Evolutionary conservation across 1,140 invertebrate species (phyloP).

Genomic region (Trissolcus basalis): DNA sequence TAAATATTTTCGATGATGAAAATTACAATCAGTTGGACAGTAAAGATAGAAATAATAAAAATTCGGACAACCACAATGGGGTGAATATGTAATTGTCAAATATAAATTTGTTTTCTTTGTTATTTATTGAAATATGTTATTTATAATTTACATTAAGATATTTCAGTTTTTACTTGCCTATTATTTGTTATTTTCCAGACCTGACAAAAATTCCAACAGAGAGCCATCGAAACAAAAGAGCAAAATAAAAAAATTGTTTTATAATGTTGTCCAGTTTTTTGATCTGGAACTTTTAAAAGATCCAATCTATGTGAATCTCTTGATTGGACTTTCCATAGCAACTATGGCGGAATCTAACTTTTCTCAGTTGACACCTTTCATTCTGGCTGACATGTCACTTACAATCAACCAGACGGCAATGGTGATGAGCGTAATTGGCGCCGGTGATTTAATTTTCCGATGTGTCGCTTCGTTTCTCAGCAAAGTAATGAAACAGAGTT

Average conservation of each 20-base stretch:
- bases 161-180: constrained; percentile 1
- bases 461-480: constrained; percentile 80
- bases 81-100: constrained; percentile 38
- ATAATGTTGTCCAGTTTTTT: constrained; percentile 71
- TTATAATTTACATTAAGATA: not conserved
- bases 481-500: constrained; percentile 80
- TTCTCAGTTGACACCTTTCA: constrained; percentile 80
- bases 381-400: constrained; percentile 79
- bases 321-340: constrained; percentile 81
- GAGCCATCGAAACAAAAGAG: not conserved
- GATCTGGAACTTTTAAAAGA: constrained; percentile 78
- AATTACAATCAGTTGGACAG: constrained; percentile 6
- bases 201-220: not conserved
- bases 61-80: constrained; percentile 7
- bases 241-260: not conserved
- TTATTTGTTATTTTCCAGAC: not conserved
- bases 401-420: constrained; percentile 77
- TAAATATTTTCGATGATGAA: constrained; percentile 64
- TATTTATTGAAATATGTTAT: constrained; percentile 4
- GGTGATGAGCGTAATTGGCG: constrained; percentile 79
- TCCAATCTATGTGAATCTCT: constrained; percentile 79
- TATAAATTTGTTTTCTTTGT: constrained; percentile 8
- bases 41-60: constrained; percentile 5
- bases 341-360: constrained; percentile 83
- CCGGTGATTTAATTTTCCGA: constrained; percentile 78